Conservation (phyloP, 2,888 invertebrate genomes). For the Trachelus iudaicus region DNA sequence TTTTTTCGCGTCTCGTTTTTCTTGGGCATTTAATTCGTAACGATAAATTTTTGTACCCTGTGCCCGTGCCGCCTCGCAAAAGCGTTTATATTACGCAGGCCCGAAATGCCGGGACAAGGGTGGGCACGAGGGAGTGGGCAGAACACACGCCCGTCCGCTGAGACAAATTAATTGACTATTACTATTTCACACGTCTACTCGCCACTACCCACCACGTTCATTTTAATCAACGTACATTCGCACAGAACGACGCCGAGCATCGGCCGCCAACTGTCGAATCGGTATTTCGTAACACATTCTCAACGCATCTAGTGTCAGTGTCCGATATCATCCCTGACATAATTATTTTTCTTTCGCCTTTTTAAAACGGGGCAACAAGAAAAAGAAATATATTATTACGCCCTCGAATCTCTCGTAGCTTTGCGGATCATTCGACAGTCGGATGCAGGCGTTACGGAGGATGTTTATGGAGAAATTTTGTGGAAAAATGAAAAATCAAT, state of each 20-base stretch:
- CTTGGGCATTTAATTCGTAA: background rate
- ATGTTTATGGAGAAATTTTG: background rate
- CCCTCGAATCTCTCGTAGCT: background rate
- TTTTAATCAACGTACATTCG: conserved; percentile 23
- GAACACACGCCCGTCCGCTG: conserved; percentile 23
- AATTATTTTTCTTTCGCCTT: background rate
- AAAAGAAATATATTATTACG: background rate
- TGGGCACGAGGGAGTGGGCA: conserved; percentile 15
- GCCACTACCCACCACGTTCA: background rate
- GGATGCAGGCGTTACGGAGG: background rate
- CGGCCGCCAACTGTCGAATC: conserved; percentile 11
- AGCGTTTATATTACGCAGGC: conserved; percentile 22
- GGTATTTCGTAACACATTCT: conserved; percentile 10
- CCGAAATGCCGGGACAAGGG: conserved; percentile 16
- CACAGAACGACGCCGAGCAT: conserved; percentile 10
- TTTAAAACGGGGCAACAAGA: background rate
- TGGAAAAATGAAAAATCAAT: background rate
- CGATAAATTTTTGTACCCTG: conserved; percentile 5
- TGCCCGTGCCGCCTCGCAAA: conserved; percentile 20
- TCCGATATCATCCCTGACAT: background rate
- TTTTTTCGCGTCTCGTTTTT: conserved; percentile 18
- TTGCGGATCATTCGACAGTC: background rate
- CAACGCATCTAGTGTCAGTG: background rate
- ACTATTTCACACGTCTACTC: conserved; percentile 25
- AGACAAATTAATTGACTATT: conserved; percentile 32